A percentile compares a stretch with the other conserved stretches of the same genome.
phyloP scores from a whole-genome alignment of 2,797 vertebrate genomes.

The Columba guinea region DNA sequence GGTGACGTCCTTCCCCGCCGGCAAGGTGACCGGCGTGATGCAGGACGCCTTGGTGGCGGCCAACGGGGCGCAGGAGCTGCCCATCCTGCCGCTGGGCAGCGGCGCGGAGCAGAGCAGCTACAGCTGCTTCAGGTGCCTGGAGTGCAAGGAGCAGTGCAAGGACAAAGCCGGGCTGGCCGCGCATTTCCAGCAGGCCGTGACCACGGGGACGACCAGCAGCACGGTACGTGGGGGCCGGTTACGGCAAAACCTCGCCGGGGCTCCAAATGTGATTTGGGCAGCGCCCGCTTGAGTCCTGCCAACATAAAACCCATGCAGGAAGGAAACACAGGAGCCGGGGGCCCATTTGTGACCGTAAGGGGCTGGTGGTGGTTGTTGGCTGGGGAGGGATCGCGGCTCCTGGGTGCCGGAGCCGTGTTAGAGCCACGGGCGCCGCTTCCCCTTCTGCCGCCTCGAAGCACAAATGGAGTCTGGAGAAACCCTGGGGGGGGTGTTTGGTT shows the following conservation, averaged over 20 bases:
- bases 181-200: conserved; percentile 86
- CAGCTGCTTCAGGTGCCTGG: conserved; percentile 84
- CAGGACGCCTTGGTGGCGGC: not conserved
- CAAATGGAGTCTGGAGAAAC: not conserved
- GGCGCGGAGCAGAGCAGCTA: conserved; percentile 73
- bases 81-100: conserved; percentile 79
- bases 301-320: accelerated
- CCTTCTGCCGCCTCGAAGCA: not conserved
- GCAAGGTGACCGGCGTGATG: conserved; percentile 19
- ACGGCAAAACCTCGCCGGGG: too few species aligned
- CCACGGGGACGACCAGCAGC: not conserved
- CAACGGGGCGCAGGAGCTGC: conserved; percentile 68
- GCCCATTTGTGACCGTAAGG: accelerated
- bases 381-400: not conserved
- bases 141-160: conserved; percentile 89
- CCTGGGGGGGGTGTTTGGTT: not conserved
- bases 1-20: conserved; percentile 50
- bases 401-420: not conserved
- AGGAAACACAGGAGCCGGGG: accelerated
- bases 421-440: not conserved
- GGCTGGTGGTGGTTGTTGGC: accelerated
- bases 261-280: accelerated
- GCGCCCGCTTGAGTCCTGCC: accelerated
- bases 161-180: conserved; percentile 85
- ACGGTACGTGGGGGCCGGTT: conserved; percentile 15